phyloP scores from a whole-genome alignment of 2,888 invertebrate genomes.

The Didymodactylos carnosus region DNA sequence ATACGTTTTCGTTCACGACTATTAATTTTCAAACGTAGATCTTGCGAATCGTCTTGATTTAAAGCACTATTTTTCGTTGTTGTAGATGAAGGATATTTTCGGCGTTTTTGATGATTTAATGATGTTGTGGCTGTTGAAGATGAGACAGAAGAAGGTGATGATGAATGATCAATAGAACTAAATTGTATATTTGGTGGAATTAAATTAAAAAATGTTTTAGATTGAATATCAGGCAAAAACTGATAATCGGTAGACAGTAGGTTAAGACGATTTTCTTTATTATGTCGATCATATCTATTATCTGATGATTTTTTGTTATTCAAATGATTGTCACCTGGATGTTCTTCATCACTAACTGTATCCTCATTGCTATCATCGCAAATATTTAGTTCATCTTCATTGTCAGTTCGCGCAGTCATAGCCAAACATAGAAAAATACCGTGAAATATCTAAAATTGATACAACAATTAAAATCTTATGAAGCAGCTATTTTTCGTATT shows the following conservation, averaged over 20 bases:
- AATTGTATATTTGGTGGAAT: too few species aligned
- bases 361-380: background rate
- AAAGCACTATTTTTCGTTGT: background rate
- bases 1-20: slow-evolving; percentile 73
- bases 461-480: too few species aligned
- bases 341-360: too few species aligned
- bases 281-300: background rate
- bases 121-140: background rate
- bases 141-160: background rate
- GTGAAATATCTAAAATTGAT: too few species aligned
- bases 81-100: background rate
- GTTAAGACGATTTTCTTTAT: background rate
- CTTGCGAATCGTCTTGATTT: background rate
- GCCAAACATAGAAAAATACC: too few species aligned
- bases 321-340: background rate
- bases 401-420: background rate
- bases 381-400: background rate
- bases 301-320: background rate
- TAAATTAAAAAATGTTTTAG: too few species aligned
- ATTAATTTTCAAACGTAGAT: slow-evolving; percentile 58
- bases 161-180: background rate
- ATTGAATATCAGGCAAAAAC: too few species aligned
- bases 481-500: too few species aligned
- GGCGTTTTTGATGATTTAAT: background rate
- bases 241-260: background rate